Evolutionary conservation across 2,888 invertebrate species (phyloP).

Genomic region (Thymelicus acteon): DNA sequence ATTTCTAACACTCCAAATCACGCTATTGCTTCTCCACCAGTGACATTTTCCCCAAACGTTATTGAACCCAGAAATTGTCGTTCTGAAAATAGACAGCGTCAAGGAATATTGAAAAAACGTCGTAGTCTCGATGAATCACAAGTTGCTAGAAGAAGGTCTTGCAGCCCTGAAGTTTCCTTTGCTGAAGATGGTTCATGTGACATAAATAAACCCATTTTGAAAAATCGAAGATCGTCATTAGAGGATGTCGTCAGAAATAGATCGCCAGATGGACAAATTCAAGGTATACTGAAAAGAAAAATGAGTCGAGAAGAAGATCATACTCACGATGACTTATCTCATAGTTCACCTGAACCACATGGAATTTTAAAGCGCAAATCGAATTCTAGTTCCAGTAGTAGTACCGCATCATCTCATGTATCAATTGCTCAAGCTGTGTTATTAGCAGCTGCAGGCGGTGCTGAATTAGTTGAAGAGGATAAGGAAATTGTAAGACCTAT

Average conservation of each 20-base stretch:
- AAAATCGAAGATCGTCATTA: slow-evolving; percentile 88
- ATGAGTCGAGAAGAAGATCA: slow-evolving; percentile 87
- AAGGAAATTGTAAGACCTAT: slow-evolving; percentile 89
- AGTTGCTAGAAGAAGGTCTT: slow-evolving; percentile 87
- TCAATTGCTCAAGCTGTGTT: slow-evolving; percentile 88
- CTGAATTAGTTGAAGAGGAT: slow-evolving; percentile 82
- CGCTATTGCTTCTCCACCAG: slow-evolving; percentile 87
- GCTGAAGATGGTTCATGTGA: slow-evolving; percentile 84
- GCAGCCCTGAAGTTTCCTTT: slow-evolving; percentile 88
- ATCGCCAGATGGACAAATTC: slow-evolving; percentile 87
- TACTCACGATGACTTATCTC: slow-evolving; percentile 85
- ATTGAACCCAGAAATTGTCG: slow-evolving; percentile 86
- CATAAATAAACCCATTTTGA: slow-evolving; percentile 87
- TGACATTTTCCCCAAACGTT: slow-evolving; percentile 92
- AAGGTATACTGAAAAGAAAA: slow-evolving; percentile 89
- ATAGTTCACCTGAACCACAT: slow-evolving; percentile 89
- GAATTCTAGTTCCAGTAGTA: slow-evolving; percentile 88
- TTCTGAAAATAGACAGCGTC: slow-evolving; percentile 84
- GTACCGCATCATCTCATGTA: slow-evolving; percentile 87
- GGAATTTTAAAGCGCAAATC: slow-evolving; percentile 92
- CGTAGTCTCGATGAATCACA: slow-evolving; percentile 92
- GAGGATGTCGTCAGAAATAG: slow-evolving; percentile 88
- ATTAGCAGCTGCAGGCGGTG: slow-evolving; percentile 86
- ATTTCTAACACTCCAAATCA: slow-evolving; percentile 80
- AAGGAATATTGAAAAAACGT: slow-evolving; percentile 93